Conservation (phyloP, 1,140 invertebrate species). For the Drosophila athabasca region DNA sequence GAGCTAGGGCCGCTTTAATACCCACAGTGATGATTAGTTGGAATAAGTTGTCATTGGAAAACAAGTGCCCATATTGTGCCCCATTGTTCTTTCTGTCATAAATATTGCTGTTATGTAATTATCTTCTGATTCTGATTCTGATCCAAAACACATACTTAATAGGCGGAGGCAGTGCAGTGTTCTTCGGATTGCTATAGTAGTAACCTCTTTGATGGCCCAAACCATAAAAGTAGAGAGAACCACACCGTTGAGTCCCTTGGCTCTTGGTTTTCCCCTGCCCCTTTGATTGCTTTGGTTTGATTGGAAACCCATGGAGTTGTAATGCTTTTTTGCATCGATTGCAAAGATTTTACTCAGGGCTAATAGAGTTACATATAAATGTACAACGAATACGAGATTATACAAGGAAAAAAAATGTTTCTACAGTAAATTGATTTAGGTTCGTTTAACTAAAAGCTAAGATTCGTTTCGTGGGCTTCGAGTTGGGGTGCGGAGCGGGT, state of each 20-base stretch:
- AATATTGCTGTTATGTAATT: no score
- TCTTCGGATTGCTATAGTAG: no score
- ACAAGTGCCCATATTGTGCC: no score
- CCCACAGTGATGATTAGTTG: no score
- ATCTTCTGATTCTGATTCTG: no score
- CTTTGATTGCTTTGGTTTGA: neutral
- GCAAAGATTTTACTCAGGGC: slow-evolving; percentile 50
- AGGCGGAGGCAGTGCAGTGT: no score
- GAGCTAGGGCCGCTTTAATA: neutral
- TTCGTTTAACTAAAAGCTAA: slow-evolving; percentile 29
- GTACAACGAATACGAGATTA: slow-evolving; percentile 29
- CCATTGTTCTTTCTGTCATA: no score
- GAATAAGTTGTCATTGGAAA: no score
- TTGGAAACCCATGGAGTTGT: slow-evolving; percentile 3
- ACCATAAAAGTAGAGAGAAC: no score
- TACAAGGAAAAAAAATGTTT: slow-evolving; percentile 4
- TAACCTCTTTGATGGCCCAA: no score
- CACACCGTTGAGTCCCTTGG: neutral
- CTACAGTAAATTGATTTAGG: slow-evolving; percentile 13
- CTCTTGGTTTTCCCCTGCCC: neutral
- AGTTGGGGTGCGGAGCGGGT: neutral
- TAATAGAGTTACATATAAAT: slow-evolving; percentile 21
- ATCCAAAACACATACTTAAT: no score
- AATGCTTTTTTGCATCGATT: slow-evolving; percentile 68
- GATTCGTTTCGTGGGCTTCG: slow-evolving; percentile 2